Percentiles rank a stretch among this genome's conserved stretches.
phyloP scores from a whole-genome alignment of 2,888 invertebrate species.

The Tenthredo livida region DNA sequence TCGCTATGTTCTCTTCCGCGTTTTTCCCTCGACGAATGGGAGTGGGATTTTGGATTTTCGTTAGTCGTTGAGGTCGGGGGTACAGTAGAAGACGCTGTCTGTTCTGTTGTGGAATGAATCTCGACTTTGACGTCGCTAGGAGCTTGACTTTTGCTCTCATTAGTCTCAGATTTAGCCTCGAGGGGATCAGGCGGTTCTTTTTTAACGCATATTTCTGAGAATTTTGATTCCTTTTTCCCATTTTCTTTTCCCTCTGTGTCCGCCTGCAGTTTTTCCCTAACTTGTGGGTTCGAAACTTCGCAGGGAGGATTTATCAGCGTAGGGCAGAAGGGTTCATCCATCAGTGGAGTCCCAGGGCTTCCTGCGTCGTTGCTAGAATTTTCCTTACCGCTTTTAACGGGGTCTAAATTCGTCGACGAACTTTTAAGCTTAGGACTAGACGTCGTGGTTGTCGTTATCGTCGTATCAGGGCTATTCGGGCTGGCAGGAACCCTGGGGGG shows the following conservation, averaged over 20 bases:
- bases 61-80: slow-evolving; percentile 41
- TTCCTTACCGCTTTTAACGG: slow-evolving; percentile 36
- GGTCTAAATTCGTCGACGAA: not conserved
- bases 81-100: slow-evolving; percentile 35
- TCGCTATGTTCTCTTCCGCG: slow-evolving; percentile 71
- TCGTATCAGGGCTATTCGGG: slow-evolving; percentile 67
- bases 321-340: slow-evolving; percentile 57
- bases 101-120: slow-evolving; percentile 57
- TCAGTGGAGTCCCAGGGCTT: slow-evolving; percentile 59
- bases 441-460: slow-evolving; percentile 59
- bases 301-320: not conserved
- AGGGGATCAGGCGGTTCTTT: slow-evolving; percentile 62
- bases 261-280: not conserved
- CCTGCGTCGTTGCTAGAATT: slow-evolving; percentile 31
- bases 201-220: slow-evolving; percentile 59
- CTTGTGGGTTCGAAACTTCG: not conserved
- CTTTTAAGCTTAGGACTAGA: slow-evolving; percentile 6
- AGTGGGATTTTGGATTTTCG: slow-evolving; percentile 63
- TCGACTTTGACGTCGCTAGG: slow-evolving; percentile 37
- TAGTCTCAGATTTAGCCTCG: not conserved
- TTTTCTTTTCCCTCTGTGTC: not conserved
- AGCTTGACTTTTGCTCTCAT: not conserved
- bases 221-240: slow-evolving; percentile 31
- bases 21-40: slow-evolving; percentile 70
- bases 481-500: slow-evolving; percentile 71